These are phyloP conservation scores for Petromus typicus DNA, from an alignment of 2,113 vertebrate species.

Conservation along the genomic window DNA sequence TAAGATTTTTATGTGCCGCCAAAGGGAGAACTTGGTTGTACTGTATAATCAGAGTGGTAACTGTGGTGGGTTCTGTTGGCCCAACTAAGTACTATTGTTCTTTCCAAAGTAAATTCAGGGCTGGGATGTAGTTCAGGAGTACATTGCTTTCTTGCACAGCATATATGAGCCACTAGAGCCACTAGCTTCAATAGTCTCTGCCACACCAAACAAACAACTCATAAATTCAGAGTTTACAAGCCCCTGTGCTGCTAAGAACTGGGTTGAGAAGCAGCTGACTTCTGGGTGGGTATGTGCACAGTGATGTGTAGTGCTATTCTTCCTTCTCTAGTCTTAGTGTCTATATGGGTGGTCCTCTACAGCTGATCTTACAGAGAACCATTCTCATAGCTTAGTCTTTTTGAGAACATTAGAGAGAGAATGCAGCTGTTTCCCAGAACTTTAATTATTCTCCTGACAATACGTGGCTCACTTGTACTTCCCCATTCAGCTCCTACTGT, in stretches of 20 bases:
- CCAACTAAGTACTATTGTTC: neutral
- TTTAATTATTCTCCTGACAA: constrained; percentile 43
- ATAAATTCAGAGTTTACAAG: neutral
- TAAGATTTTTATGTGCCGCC: neutral
- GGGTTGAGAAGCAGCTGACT: neutral
- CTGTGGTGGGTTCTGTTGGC: neutral
- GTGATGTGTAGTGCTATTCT: neutral
- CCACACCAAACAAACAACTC: neutral
- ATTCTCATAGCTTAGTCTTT: neutral
- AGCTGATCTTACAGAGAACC: neutral
- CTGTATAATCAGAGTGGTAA: constrained; percentile 1
- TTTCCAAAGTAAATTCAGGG: neutral
- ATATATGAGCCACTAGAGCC: neutral
- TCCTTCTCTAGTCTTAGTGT: neutral
- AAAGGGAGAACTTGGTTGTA: neutral
- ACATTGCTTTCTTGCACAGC: neutral
- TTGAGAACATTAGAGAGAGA: constrained; percentile 15
- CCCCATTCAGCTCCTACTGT: neutral
- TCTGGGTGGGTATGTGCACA: neutral
- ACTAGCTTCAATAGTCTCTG: neutral
- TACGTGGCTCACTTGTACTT: neutral
- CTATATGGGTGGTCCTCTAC: neutral
- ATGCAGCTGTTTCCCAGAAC: neutral
- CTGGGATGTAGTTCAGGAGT: neutral
- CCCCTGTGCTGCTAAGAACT: neutral